phyloP scores from a whole-genome alignment of 2,888 invertebrate species.

The Cosmia trapezina region DNA sequence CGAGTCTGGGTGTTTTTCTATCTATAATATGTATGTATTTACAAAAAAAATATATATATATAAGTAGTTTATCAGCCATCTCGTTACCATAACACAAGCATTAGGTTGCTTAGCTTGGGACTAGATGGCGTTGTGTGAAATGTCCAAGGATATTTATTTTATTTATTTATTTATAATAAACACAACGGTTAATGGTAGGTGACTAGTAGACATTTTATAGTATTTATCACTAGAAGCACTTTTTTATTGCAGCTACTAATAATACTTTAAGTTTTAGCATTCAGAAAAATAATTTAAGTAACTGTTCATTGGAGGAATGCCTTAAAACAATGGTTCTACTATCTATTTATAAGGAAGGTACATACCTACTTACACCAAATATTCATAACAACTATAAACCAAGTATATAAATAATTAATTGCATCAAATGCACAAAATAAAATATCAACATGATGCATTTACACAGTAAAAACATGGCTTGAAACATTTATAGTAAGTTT shows the following conservation, averaged over 20 bases:
- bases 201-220: slow-evolving; percentile 5
- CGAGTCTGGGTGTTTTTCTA: too few species aligned
- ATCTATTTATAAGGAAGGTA: neutral
- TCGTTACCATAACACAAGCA: too few species aligned
- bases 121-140: too few species aligned
- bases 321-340: neutral
- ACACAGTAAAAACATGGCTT: neutral
- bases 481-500: neutral
- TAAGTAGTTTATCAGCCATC: too few species aligned
- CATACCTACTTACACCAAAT: neutral
- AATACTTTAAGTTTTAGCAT: neutral
- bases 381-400: neutral
- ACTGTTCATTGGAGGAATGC: neutral
- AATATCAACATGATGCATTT: slow-evolving; percentile 6
- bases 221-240: neutral
- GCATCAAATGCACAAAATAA: neutral
- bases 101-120: too few species aligned
- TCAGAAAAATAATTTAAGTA: neutral
- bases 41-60: too few species aligned
- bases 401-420: neutral
- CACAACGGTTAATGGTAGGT: neutral
- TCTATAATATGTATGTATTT: too few species aligned
- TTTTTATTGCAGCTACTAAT: slow-evolving; percentile 10
- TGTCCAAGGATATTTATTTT: too few species aligned
- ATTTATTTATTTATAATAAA: slow-evolving; percentile 33